Evolutionary conservation across 2,113 vertebrate genomes (phyloP), one percentile per base, ranked within the genome.

Genomic region (Coregonus clupeaformis): DNA sequence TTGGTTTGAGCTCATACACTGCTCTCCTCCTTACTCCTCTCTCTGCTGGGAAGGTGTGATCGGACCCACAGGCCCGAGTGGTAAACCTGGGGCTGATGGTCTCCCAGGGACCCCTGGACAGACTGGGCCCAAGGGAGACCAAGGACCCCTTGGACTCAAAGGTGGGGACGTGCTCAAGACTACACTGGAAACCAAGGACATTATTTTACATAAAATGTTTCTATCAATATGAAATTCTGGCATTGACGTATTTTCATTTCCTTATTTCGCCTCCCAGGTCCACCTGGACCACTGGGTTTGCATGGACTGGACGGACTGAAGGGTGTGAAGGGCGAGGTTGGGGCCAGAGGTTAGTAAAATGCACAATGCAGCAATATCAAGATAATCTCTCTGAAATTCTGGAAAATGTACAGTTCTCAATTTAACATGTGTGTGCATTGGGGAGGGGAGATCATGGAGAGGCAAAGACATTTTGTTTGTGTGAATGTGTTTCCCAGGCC

Each of bases 301-400:
- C 87, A 92, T 70, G 93, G 93, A 36, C 83, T 93, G 18, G 82
- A 93, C 9, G 97, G 97, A 59, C 94, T 96, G n/a, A 90, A 88
- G 1, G 97, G 97, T 72, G 92, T 92, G 47, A 98, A 95, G 76
- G 97, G 97, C 11, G 94, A 95, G 14, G 89, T 84, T 69, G 97
- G 97, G 29, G 24, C 91, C 36, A 90, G 90, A 1, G 97, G 97
- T 98, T 73, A 94, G 89, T 70, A 25, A 59, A 30, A 52, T 20
- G 25, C 6, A 2, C n/a, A n/a, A 59, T 49, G 42, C 3, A 49
- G 24, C 52, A 55, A 20, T 18, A 32, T 49, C 32, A 4, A 55
- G 29, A 24, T 9, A 63, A 4, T 64, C 20, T 47, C n/a, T 42
- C 49, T 27, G 52, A 25, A 36, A 69, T 11, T 13, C 52, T 36